Evolutionary conservation across 2,888 invertebrate genomes (phyloP).

Genomic region (Esperia sulphurella): DNA sequence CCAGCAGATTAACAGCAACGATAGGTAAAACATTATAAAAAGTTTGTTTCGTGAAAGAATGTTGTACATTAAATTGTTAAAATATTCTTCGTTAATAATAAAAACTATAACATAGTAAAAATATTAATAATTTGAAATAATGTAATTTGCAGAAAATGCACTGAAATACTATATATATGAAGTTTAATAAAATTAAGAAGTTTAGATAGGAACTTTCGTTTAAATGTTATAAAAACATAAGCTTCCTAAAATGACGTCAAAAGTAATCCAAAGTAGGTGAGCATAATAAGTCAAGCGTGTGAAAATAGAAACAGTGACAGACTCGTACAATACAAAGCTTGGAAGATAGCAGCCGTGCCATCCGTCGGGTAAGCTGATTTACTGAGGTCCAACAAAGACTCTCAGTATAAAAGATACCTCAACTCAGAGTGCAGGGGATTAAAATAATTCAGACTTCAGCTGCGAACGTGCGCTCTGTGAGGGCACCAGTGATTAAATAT

Average conservation of each 20-base stretch:
- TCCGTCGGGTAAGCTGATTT: conserved; percentile 73
- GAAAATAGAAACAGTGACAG: conserved; percentile 42
- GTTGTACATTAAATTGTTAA: too few relatives aligned
- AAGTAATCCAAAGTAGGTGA: background rate
- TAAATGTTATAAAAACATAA: background rate
- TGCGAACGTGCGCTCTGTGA: conserved; percentile 65
- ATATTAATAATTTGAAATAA: too few relatives aligned
- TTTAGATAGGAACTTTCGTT: background rate
- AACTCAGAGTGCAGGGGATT: conserved; percentile 46
- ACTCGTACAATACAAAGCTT: conserved; percentile 52
- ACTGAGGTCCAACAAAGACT: conserved; percentile 57
- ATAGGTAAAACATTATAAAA: too few relatives aligned
- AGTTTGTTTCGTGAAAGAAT: too few relatives aligned
- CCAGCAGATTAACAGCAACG: background rate
- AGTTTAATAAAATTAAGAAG: too few relatives aligned
- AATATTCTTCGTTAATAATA: too few relatives aligned
- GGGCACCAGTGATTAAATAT: conserved; percentile 71
- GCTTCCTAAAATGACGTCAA: background rate
- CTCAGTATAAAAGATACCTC: conserved; percentile 58
- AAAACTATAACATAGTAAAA: too few relatives aligned
- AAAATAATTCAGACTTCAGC: conserved; percentile 66
- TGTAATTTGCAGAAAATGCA: too few relatives aligned
- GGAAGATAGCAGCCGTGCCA: conserved; percentile 54
- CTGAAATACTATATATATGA: too few relatives aligned
- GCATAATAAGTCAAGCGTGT: conserved; percentile 21